Conservation (phyloP, 2,797 vertebrate genomes). For the Enteromius afrohamiltoni region DNA sequence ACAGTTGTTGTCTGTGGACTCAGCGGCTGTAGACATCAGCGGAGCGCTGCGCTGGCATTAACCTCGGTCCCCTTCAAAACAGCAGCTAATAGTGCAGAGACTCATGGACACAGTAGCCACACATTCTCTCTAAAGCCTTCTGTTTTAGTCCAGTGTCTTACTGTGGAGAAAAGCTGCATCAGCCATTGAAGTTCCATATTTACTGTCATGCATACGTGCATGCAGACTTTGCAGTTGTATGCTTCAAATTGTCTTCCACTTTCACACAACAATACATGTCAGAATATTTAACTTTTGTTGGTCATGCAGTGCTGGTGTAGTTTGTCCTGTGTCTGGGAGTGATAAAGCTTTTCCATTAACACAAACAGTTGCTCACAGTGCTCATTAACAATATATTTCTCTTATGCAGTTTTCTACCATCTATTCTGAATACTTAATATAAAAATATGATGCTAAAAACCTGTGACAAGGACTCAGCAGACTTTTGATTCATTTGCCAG, state of each 20-base stretch:
- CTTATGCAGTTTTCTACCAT: background rate
- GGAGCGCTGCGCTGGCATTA: background rate
- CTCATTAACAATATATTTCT: conserved; percentile 13
- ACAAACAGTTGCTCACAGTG: background rate
- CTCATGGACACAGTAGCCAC: background rate
- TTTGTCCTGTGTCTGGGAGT: background rate
- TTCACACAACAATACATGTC: background rate
- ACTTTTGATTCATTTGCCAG: too few species aligned
- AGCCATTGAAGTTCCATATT: background rate
- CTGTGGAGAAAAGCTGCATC: background rate
- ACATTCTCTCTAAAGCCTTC: background rate
- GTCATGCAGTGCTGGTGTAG: background rate
- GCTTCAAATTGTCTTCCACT: too few species aligned
- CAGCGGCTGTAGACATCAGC: conserved; percentile 54
- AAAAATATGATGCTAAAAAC: background rate
- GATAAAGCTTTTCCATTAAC: background rate
- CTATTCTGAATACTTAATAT: background rate
- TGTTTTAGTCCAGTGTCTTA: background rate
- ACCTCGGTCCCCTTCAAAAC: background rate
- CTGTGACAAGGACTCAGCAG: too few species aligned
- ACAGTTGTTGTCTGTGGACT: conserved; percentile 56
- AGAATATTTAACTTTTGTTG: background rate
- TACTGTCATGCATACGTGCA: background rate
- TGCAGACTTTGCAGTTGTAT: too few species aligned
- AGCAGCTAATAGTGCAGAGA: background rate